phyloP scores from a whole-genome alignment of 1,140 invertebrate genomes.

The Megalonaias nervosa region DNA sequence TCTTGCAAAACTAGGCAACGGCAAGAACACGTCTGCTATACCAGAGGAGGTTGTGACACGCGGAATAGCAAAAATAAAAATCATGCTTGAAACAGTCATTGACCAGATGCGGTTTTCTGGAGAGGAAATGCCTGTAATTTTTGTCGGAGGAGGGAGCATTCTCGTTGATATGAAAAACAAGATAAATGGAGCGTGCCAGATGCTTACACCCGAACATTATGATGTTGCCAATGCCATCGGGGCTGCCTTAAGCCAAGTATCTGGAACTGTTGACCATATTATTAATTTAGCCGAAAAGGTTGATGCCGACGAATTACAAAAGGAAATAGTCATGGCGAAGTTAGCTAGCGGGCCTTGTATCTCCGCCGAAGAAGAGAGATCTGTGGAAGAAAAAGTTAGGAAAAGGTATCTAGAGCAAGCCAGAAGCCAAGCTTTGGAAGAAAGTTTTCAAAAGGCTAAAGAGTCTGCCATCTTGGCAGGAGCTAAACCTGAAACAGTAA shows the following conservation, averaged over 20 bases:
- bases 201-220: slow-evolving; percentile 49
- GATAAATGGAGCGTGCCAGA: slow-evolving; percentile 39
- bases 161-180: slow-evolving; percentile 37
- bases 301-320: slow-evolving; percentile 26
- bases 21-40: slow-evolving; percentile 43
- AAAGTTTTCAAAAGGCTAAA: slow-evolving; percentile 32
- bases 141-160: slow-evolving; percentile 63
- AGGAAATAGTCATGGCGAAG: background rate
- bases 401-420: slow-evolving; percentile 46
- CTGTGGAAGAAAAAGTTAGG: slow-evolving; percentile 17
- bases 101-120: slow-evolving; percentile 55
- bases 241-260: slow-evolving; percentile 63
- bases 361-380: slow-evolving; percentile 14
- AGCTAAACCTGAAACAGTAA: slow-evolving; percentile 41
- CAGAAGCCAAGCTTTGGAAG: slow-evolving; percentile 38
- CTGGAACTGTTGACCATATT: slow-evolving; percentile 51
- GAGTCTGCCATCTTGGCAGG: slow-evolving; percentile 40
- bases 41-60: slow-evolving; percentile 21
- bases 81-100: slow-evolving; percentile 52
- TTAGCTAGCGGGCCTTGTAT: background rate
- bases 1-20: slow-evolving; percentile 42
- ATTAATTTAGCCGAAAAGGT: slow-evolving; percentile 42
- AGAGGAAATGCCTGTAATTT: slow-evolving; percentile 54
- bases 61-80: slow-evolving; percentile 47
- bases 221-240: slow-evolving; percentile 67